These are phyloP conservation scores for Thymallus thymallus DNA, from an alignment of 2,113 vertebrate genomes.

Conservation along the genomic window DNA sequence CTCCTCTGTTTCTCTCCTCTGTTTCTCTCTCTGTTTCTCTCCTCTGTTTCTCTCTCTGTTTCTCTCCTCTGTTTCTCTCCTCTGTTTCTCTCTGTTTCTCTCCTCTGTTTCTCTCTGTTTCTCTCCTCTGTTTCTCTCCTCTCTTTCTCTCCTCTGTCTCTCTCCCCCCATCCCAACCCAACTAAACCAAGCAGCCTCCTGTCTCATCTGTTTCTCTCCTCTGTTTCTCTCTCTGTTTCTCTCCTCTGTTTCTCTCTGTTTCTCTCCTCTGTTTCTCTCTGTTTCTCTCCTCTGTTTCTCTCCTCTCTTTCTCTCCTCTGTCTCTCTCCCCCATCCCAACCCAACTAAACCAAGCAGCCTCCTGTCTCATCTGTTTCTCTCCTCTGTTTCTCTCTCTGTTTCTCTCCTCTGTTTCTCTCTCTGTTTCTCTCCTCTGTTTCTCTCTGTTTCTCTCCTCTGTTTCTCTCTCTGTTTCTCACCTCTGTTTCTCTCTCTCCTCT, in stretches of 20 bases:
- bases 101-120: too few species aligned
- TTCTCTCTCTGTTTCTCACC: conserved; percentile 49
- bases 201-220: too few species aligned
- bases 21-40: too few species aligned
- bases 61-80: conserved; percentile 30
- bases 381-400: conserved; percentile 37
- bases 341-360: not conserved
- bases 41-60: too few species aligned
- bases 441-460: conserved; percentile 35
- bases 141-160: conserved; percentile 41
- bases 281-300: conserved; percentile 36
- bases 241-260: conserved; percentile 52
- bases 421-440: too few species aligned
- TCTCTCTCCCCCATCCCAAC: not conserved
- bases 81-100: conserved; percentile 8
- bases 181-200: not conserved
- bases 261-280: too few species aligned
- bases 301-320: conserved; percentile 39
- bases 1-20: conserved; percentile 1
- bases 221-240: conserved; percentile 35
- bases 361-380: conserved; percentile 14
- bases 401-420: conserved; percentile 49
- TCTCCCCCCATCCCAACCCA: not conserved
- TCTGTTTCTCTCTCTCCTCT: too few species aligned
- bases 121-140: conserved; percentile 31